A percentile compares a stretch with the other conserved stretches of the same genome.
phyloP scores from a whole-genome alignment of 2,113 vertebrate species.

The Leucopsar rothschildi region DNA sequence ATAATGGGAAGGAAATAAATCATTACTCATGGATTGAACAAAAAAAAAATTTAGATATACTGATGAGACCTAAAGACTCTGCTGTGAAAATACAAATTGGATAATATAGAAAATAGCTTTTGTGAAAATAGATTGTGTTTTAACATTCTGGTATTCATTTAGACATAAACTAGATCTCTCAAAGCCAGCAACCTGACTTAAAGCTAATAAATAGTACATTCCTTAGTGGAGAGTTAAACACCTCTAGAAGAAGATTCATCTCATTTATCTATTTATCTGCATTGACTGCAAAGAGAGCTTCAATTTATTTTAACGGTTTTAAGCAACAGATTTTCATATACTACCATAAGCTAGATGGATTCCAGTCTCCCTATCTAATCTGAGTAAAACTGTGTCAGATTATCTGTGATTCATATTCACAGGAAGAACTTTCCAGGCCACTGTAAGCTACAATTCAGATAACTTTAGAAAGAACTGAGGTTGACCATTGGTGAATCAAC shows the following conservation, averaged over 20 bases:
- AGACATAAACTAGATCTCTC: neutral
- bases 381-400: neutral
- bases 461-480: neutral
- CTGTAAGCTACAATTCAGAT: neutral
- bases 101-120: neutral
- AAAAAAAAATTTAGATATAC: neutral
- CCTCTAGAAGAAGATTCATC: neutral
- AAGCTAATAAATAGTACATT: neutral
- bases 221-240: neutral
- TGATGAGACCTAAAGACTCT: neutral
- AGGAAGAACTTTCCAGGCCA: neutral
- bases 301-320: neutral
- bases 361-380: neutral
- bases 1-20: neutral
- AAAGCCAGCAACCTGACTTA: neutral
- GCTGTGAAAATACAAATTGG: neutral
- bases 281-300: neutral
- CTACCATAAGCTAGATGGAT: neutral
- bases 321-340: neutral
- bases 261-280: neutral
- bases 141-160: neutral
- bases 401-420: neutral
- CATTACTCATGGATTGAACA: neutral
- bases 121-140: neutral
- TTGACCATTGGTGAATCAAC: neutral